Base-by-base conservation (phyloP, 2,113 vertebrate genomes). In the Vidua chalybeata region DNA sequence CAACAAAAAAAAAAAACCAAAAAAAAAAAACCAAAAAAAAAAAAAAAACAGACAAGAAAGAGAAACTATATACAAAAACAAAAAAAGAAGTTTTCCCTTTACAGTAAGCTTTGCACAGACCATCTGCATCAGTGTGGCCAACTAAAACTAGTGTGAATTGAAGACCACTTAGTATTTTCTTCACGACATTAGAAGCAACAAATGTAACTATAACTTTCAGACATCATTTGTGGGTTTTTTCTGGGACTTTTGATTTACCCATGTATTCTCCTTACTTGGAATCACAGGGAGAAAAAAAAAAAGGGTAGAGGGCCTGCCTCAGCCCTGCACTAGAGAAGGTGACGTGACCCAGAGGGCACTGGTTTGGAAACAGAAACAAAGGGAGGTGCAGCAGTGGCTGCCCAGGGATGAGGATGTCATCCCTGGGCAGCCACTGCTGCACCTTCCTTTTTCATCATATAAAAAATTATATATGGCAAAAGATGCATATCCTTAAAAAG, bases 331-430 rank as follows among this genome's bases (percentile, higher is more conserved):
- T 55, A 31, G 27, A 68, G 30, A 48, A 63, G 54, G 13, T 67
- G 54, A 8, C 27, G 17, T 6, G 41, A 49, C 17, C 12, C 74
- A 67, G 56, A 63, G 43, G 39, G 48, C 21, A 4, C 8, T 33
- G 52, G 27, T 45, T 73, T 78, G 35, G 18, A 51, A n/a, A 54
- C 5, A 63, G 24, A 59, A 14, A 26, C 21, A 62, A 54, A 31
- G 22, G 21, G 23, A 66, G 23, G 33, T 0, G 1, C 19, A 46
- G 49, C 26, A 43, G 37, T 1, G 0, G 19, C 39, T 84, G 28
- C 11, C 31, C 5, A 4, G n/a, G 13, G 12, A 16, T 2, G 2
- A 37, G 11, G 21, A 3, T 37, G 26, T 4, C 39, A 43, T 15
- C 41, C 41, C 41, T 43, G 41, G 41, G 41, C 41, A 43, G 41